Evolutionary conservation across 2,797 vertebrate genomes (phyloP).

Genomic region (Antrozous pallidus): DNA sequence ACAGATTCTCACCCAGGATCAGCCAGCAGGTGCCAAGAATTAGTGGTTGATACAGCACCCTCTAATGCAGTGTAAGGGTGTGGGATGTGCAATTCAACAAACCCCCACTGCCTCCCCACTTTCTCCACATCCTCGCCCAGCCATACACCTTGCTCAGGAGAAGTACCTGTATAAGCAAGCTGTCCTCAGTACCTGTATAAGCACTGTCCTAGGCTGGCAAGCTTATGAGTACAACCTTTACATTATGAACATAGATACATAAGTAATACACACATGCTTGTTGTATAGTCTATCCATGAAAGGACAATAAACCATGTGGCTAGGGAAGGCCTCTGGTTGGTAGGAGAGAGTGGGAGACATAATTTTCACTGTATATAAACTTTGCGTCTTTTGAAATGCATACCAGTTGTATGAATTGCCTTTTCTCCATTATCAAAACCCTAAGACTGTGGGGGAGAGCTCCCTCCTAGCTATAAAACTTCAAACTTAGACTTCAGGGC

Average conservation of each 20-base stretch:
- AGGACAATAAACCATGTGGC: not conserved
- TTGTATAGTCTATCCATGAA: not conserved
- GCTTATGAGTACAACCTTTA: not conserved
- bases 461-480: not conserved
- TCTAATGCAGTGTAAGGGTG: not conserved
- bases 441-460: not conserved
- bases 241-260: not conserved
- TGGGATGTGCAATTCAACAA: not conserved
- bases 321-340: not conserved
- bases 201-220: not conserved
- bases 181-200: not conserved
- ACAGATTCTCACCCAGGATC: not conserved
- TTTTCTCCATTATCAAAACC: not conserved
- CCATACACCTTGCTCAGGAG: not conserved
- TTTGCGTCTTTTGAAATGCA: not conserved
- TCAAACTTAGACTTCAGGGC: not conserved
- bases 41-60: not conserved
- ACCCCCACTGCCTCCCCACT: not conserved
- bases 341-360: not conserved
- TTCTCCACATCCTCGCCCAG: rapidly evolving
- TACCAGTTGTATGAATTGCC: not conserved
- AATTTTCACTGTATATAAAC: not conserved
- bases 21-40: not conserved
- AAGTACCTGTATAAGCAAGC: not conserved
- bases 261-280: not conserved